Conservation (phyloP, 2,113 vertebrate genomes). For the Myiagra hebetior region DNA sequence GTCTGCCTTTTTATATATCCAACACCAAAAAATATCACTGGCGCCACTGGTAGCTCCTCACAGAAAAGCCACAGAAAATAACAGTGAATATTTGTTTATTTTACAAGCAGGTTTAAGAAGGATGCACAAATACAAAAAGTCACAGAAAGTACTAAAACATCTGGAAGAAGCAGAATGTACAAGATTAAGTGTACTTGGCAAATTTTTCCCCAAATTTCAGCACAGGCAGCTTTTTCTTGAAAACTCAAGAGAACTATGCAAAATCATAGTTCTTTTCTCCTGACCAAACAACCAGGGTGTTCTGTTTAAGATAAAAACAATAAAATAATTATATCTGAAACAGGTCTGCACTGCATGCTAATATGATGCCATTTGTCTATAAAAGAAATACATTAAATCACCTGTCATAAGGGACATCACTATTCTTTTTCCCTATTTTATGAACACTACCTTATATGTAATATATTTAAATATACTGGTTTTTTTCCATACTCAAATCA, state of each 20-base stretch:
- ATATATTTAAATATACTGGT: not conserved
- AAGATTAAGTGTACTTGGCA: slow-evolving; percentile 81
- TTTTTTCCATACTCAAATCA: not conserved
- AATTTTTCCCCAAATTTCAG: slow-evolving; percentile 98
- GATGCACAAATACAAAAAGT: not conserved
- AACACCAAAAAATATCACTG: not conserved
- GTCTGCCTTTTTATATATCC: not conserved
- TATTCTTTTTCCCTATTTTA: not conserved
- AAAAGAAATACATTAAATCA: not conserved
- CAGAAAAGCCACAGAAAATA: not conserved
- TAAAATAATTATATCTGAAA: not conserved
- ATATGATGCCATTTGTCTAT: not conserved
- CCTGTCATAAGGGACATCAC: not conserved
- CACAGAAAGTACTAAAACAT: not conserved
- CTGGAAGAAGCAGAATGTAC: not conserved
- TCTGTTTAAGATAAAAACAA: slow-evolving; percentile 68
- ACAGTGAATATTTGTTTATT: not conserved
- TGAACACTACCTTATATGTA: not conserved
- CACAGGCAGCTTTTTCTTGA: slow-evolving; percentile 92
- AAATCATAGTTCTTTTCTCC: slow-evolving; percentile 96
- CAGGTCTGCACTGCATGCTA: not conserved
- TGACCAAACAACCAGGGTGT: slow-evolving; percentile 94
- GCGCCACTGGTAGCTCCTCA: not conserved
- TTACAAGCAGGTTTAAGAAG: not conserved
- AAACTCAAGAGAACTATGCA: slow-evolving; percentile 83